phyloP scores from a whole-genome alignment of 2,888 invertebrate species.

The Rhagium mordax region DNA sequence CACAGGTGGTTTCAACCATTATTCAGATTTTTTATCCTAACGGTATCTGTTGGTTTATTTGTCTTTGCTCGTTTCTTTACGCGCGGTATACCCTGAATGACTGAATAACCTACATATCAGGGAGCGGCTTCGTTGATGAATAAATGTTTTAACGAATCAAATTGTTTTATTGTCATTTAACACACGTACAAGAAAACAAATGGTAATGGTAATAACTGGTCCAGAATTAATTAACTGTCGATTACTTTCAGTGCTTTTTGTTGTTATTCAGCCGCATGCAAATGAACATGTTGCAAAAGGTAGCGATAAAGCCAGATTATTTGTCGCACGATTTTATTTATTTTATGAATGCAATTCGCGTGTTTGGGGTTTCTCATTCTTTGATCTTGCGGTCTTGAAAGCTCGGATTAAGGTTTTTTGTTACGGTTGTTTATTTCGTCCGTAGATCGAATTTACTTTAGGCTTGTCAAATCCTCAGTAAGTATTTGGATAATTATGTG shows the following conservation, averaged over 20 bases:
- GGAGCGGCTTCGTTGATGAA: background rate
- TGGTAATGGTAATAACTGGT: background rate
- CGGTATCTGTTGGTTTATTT: constrained; percentile 18
- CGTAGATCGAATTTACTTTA: too few species aligned
- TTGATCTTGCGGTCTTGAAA: too few species aligned
- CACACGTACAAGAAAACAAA: constrained; percentile 5
- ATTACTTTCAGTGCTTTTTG: constrained; percentile 14
- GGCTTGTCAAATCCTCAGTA: too few species aligned
- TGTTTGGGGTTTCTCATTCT: too few species aligned
- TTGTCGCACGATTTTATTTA: too few species aligned
- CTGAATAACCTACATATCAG: constrained; percentile 9
- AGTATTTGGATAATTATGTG: too few species aligned
- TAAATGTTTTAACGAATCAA: constrained; percentile 7
- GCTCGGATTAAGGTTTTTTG: too few species aligned
- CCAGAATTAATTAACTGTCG: constrained; percentile 8
- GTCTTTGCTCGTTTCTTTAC: constrained; percentile 21
- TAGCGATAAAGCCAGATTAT: background rate
- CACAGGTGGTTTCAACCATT: constrained; percentile 16
- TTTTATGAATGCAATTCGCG: too few species aligned
- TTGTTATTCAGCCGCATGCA: constrained; percentile 11
- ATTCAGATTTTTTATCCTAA: constrained; percentile 10
- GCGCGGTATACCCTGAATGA: constrained; percentile 17
- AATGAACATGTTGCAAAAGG: constrained; percentile 7
- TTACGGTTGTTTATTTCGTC: too few species aligned
- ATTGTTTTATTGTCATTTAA: constrained; percentile 1